Conservation (phyloP, 2,113 vertebrate genomes). For the Myanophis thanlyinensis region DNA sequence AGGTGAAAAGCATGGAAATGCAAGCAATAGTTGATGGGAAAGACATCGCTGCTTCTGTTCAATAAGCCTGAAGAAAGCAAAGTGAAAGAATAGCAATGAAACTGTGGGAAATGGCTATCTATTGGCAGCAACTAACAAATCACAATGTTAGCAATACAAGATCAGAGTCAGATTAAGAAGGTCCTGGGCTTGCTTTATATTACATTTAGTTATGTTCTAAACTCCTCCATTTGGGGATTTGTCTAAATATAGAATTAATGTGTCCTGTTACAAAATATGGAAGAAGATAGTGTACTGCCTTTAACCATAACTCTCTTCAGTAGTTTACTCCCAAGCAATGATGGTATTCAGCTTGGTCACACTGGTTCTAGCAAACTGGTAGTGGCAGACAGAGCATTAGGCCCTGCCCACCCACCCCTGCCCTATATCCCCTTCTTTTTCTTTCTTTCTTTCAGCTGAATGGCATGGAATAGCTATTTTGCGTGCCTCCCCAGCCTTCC, state of each 20-base stretch:
- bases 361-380: too few species aligned
- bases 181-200: background rate
- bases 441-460: too few species aligned
- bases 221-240: background rate
- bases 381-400: too few species aligned
- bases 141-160: background rate
- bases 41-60: background rate
- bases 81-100: background rate
- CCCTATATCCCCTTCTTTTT: too few species aligned
- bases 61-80: background rate
- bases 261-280: background rate
- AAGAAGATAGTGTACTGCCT: background rate
- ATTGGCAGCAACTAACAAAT: background rate
- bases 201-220: background rate
- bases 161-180: background rate
- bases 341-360: too few species aligned
- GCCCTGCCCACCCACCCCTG: too few species aligned
- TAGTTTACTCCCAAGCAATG: background rate
- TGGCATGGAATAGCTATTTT: too few species aligned
- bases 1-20: accelerated
- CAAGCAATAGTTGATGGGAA: accelerated
- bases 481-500: too few species aligned
- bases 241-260: background rate
- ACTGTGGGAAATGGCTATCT: too few species aligned
- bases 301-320: background rate